phyloP scores from a whole-genome alignment of 2,113 vertebrate genomes.

The Bettongia penicillata region DNA sequence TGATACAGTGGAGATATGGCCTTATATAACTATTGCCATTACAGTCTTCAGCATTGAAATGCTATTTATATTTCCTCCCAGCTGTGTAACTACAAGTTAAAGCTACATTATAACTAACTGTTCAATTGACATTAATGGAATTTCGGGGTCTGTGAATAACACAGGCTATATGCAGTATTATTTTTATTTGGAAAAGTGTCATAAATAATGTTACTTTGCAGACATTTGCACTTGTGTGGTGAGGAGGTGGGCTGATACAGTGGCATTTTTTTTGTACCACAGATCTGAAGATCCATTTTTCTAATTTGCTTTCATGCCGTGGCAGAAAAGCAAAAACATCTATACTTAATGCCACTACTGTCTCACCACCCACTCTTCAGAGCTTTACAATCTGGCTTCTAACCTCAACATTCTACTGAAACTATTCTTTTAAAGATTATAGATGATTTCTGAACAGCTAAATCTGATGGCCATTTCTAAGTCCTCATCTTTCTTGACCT shows the following conservation, averaged over 20 bases:
- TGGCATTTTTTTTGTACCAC: neutral
- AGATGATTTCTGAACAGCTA: neutral
- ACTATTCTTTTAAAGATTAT: neutral
- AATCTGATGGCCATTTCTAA: neutral
- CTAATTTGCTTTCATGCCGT: neutral
- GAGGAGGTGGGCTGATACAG: neutral
- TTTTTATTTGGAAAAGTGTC: neutral
- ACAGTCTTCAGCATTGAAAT: neutral
- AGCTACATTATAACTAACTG: neutral
- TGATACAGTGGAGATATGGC: neutral
- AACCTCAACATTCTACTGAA: neutral
- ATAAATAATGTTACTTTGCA: neutral
- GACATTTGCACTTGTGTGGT: neutral
- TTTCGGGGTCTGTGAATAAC: neutral
- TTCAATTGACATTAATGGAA: neutral
- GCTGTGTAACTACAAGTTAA: neutral
- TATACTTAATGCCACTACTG: neutral
- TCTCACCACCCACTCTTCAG: neutral
- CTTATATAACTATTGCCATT: neutral
- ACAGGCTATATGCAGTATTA: neutral
- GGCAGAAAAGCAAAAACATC: neutral
- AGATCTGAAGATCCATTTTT: neutral
- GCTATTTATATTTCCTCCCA: neutral
- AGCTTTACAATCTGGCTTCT: neutral
- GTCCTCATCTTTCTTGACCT: neutral